These are phyloP conservation scores for Rutilus rutilus DNA, from an alignment of 2,113 vertebrate species.

Conservation along the genomic window DNA sequence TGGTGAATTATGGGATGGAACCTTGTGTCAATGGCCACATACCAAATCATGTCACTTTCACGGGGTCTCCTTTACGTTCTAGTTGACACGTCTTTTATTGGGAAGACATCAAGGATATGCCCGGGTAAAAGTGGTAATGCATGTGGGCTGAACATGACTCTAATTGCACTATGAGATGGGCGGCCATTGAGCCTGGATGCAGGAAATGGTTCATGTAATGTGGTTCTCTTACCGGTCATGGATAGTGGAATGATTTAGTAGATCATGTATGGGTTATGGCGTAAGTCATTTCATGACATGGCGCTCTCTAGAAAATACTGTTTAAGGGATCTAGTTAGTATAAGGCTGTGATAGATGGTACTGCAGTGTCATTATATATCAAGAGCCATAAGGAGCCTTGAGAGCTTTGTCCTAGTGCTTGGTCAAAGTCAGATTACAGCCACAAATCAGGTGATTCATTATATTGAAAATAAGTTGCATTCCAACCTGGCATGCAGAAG, in stretches of 20 bases:
- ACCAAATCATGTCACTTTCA: slow-evolving; percentile 68
- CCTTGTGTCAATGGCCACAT: slow-evolving; percentile 51
- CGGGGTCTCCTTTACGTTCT: slow-evolving; percentile 63
- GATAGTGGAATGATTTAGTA: slow-evolving; percentile 24
- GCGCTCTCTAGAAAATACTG: neutral
- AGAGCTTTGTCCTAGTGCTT: neutral
- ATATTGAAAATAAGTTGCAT: neutral
- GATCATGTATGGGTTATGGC: slow-evolving; percentile 20
- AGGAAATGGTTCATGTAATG: slow-evolving; percentile 30
- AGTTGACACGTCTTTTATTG: slow-evolving; percentile 65
- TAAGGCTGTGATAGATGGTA: slow-evolving; percentile 2
- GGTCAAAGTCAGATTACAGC: slow-evolving; percentile 6
- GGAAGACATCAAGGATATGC: slow-evolving; percentile 71
- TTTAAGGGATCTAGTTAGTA: slow-evolving; percentile 20
- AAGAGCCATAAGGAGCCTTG: neutral
- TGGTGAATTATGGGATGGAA: slow-evolving; percentile 49
- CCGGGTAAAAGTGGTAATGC: slow-evolving; percentile 69
- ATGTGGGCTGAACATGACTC: slow-evolving; percentile 65
- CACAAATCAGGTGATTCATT: neutral
- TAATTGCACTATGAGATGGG: slow-evolving; percentile 63
- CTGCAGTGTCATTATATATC: neutral
- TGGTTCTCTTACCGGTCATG: neutral
- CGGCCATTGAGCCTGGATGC: slow-evolving; percentile 42
- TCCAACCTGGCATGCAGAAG: neutral
- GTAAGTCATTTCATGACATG: slow-evolving; percentile 10